Evolutionary conservation across 2,797 vertebrate genomes (phyloP), one percentile per base, ranked within the genome.

Genomic region (Pterois miles): DNA sequence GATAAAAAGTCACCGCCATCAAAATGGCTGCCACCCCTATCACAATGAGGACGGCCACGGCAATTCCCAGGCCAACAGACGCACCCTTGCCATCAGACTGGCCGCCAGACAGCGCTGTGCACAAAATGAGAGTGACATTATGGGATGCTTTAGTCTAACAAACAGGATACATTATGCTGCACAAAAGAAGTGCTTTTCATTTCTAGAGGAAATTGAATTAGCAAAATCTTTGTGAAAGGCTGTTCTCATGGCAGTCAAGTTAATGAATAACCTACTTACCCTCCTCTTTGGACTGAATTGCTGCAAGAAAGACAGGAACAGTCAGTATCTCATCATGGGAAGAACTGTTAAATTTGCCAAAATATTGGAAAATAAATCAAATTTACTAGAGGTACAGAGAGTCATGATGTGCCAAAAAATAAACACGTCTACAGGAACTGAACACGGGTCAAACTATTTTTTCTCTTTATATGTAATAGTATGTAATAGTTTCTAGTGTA

Each of bases 11-110:
- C 8, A 65, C 78, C 1, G 83, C 85, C 71, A 86, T 60, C 63
- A 95, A 82, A 53, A 93, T 71, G 52, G 90, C 88, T 20, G 65
- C 68, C 59, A 82, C 72, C 5, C 84, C 89, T 29, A 85, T 74
- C 63, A 92, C 83, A 53, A 87, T 34, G 16, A 96, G 86, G 81
- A 92, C 74, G 3, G 89, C 93, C 64, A 95, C 90, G 1, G 92
- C 87, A 25, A 95, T 74, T 22, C 88, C 92, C 77, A 94, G 91
- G 71, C 93, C 94, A 16, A 93, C 67, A 36, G 91, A 92, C 0
- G 84, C 31, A 0, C 67, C 82, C n/a, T 8, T 76, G 60, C 62
- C 66, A 3, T 53, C 65, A 25, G 58, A 52, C 56, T 64, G 81
- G 78, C 78, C 84, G 71, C 80, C 88, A 82, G 91, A 82, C 67